Conservation (phyloP, 2,888 invertebrate species). For the Acanthococcus lagerstroemiae region DNA sequence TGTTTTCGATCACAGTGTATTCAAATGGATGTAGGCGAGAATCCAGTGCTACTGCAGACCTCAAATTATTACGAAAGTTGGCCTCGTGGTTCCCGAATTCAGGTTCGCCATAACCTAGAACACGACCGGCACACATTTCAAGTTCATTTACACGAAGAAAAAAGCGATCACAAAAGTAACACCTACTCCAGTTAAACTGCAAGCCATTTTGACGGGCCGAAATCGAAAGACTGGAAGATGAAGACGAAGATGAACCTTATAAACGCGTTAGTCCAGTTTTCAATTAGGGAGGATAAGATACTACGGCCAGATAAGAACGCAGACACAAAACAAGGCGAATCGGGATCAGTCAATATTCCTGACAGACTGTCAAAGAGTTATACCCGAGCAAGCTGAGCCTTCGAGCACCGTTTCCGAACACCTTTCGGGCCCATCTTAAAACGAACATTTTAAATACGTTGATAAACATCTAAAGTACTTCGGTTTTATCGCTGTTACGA, state of each 20-base stretch:
- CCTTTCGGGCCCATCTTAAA: neutral
- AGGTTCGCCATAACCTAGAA: too few species aligned
- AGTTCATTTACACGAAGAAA: too few species aligned
- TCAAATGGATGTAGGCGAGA: too few species aligned
- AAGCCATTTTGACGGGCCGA: too few species aligned
- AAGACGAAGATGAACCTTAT: neutral
- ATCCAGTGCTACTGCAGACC: too few species aligned
- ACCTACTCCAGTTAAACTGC: too few species aligned
- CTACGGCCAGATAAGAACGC: constrained; percentile 16
- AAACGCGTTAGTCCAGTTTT: constrained; percentile 19
- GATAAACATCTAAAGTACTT: neutral
- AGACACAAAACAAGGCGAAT: constrained; percentile 21
- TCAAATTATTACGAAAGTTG: too few species aligned
- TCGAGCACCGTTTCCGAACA: constrained; percentile 16
- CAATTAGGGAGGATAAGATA: constrained; percentile 23
- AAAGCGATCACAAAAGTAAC: too few species aligned
- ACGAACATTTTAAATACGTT: neutral
- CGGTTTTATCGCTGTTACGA: neutral
- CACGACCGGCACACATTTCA: too few species aligned
- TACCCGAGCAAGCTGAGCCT: neutral
- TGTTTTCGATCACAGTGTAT: too few species aligned
- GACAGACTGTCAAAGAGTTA: constrained; percentile 29
- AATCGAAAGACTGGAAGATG: too few species aligned
- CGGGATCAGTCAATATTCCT: constrained; percentile 26
- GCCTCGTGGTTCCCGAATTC: too few species aligned